phyloP scores from a whole-genome alignment of 2,113 vertebrate species.

The Apodemus speciosus region DNA sequence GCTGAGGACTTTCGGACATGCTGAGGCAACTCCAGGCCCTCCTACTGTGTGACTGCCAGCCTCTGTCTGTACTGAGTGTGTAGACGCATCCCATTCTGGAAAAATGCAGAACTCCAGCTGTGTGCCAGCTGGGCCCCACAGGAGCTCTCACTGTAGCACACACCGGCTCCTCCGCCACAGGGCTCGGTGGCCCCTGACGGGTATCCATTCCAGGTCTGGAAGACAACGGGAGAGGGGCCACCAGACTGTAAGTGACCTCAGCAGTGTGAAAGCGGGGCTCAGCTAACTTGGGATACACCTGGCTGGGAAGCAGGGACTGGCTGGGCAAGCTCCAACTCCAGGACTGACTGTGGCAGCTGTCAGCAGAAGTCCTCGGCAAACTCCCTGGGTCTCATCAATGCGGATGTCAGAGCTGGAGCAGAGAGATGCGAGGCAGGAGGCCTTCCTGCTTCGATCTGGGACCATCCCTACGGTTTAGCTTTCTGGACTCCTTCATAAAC shows the following conservation, averaged over 20 bases:
- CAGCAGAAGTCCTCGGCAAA: not conserved
- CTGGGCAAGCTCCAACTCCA: not conserved
- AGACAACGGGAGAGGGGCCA: not conserved
- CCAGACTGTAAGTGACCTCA: not conserved
- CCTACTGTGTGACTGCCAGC: fast-evolving
- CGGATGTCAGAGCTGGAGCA: not conserved
- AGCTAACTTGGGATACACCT: not conserved
- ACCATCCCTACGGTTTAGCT: not conserved
- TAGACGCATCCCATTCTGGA: not conserved
- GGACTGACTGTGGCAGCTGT: not conserved
- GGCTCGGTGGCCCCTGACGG: not conserved
- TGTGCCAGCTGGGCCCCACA: not conserved
- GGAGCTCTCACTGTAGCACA: not conserved
- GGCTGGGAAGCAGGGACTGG: too few species aligned
- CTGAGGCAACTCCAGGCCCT: not conserved
- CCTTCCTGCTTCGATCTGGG: not conserved
- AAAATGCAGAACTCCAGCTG: not conserved
- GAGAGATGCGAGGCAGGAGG: not conserved
- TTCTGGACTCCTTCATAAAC: not conserved
- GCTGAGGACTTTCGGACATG: too few species aligned
- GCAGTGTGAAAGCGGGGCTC: not conserved
- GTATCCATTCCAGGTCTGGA: too few species aligned
- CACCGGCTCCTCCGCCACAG: not conserved
- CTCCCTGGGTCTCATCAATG: not conserved
- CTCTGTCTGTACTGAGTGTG: not conserved